A percentile compares a stretch with the other conserved stretches of the same genome.
Conservation (phyloP, 2,888 invertebrate species). For the Lycaena phlaeas region DNA sequence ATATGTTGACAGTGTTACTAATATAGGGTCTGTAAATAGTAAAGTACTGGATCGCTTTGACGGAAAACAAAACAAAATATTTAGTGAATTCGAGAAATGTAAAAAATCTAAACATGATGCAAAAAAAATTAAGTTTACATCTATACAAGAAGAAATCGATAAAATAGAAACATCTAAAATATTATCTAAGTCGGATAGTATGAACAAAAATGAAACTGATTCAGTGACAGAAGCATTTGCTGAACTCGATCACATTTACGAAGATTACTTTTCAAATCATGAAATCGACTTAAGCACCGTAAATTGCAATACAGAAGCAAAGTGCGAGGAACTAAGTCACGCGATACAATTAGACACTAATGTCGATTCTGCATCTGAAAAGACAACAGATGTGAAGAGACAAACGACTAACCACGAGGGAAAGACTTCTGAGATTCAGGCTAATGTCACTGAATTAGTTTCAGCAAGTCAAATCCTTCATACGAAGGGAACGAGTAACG, state of each 20-base stretch:
- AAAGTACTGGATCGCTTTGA: conserved; percentile 55
- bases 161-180: conserved; percentile 39
- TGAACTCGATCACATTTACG: conserved; percentile 54
- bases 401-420: conserved; percentile 46
- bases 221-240: conserved; percentile 58
- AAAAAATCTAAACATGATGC: conserved; percentile 33
- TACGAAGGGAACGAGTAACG: conserved; percentile 19
- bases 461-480: conserved; percentile 67
- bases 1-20: conserved; percentile 30
- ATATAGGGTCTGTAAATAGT: conserved; percentile 61
- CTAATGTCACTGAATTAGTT: conserved; percentile 65
- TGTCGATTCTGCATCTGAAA: conserved; percentile 69
- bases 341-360: conserved; percentile 30
- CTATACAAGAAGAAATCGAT: conserved; percentile 61
- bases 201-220: conserved; percentile 33
- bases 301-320: conserved; percentile 26
- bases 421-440: conserved; percentile 71
- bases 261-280: conserved; percentile 45
- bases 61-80: conserved; percentile 29
- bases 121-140: conserved; percentile 47
- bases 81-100: conserved; percentile 25
- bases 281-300: conserved; percentile 28
- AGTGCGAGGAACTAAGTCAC: conserved; percentile 26
- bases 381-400: conserved; percentile 65
- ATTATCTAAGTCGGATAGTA: conserved; percentile 30